These are phyloP conservation scores for Congeria kusceri DNA, from an alignment of 2,888 invertebrate species.

Conservation along the genomic window DNA sequence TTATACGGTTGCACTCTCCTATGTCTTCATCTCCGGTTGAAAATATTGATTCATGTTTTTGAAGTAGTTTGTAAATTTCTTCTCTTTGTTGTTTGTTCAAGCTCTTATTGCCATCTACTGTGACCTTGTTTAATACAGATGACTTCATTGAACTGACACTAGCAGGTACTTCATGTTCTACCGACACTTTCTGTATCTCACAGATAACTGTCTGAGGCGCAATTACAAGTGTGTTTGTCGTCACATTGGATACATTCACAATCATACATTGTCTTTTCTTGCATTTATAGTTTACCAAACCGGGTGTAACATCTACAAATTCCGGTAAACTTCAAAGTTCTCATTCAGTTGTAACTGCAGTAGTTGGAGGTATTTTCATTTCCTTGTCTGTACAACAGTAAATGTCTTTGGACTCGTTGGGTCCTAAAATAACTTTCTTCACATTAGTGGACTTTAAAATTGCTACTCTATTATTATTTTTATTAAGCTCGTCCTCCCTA, in stretches of 20 bases:
- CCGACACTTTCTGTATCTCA: slow-evolving; percentile 12
- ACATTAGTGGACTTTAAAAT: slow-evolving; percentile 25
- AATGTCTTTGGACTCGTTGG: slow-evolving; percentile 20
- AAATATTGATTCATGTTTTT: too few species aligned
- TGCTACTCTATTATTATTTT: slow-evolving; percentile 16
- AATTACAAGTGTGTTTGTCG: slow-evolving; percentile 13
- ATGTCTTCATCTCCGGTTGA: too few species aligned
- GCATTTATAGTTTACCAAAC: slow-evolving; percentile 6
- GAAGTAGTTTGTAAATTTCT: too few species aligned
- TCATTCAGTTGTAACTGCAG: slow-evolving; percentile 19
- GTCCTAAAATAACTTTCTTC: slow-evolving; percentile 11
- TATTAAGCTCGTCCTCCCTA: slow-evolving; percentile 22
- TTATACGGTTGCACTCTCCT: too few species aligned
- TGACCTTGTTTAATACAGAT: too few species aligned
- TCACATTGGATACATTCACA: slow-evolving; percentile 23
- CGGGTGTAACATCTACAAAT: slow-evolving; percentile 31
- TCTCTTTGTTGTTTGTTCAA: too few species aligned
- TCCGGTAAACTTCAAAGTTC: slow-evolving; percentile 3
- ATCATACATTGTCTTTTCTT: not conserved
- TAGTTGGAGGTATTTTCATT: slow-evolving; percentile 14
- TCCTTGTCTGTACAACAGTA: slow-evolving; percentile 24
- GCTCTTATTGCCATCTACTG: too few species aligned
- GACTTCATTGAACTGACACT: too few species aligned
- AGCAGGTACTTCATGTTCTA: too few species aligned
- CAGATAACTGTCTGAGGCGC: slow-evolving; percentile 7